Evolutionary conservation across 2,797 vertebrate species (phyloP), one percentile per base, ranked within the genome.

Genomic region (Neostethus bicornis): DNA sequence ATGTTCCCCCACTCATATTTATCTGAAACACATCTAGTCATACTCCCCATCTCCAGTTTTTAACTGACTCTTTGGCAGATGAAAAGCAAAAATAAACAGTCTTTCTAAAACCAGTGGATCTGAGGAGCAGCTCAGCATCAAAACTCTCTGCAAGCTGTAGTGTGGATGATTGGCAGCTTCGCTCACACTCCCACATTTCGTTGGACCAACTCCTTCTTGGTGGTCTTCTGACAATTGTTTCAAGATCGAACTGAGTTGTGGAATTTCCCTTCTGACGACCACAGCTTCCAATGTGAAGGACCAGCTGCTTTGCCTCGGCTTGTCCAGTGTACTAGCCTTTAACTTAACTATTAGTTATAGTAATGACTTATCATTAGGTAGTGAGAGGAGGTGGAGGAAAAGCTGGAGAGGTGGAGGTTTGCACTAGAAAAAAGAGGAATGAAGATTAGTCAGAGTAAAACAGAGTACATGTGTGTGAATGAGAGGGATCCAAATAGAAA

Each of bases 201-300:
- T 58, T 51, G 43, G 35, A 79, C 53, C 16, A 37, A 63, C 67
- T 77, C 58, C 47, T 5, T 62, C 72, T 60, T 62, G 81, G 83
- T 84, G 86, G 83, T 86, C 79, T 51, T 43, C 8, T 47, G 38
- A 64, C 72, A 78, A 85, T 77, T 55, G 9, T 57, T 83, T 85
- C 76, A 85, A 87, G 76, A 82, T 77, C 47, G 21, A 79, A 80
- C 61, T 70, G 80, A 72, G 75, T 85, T 71, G 73, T 67, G 67
- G 77, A 65, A 82, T 85, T 85, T 85, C 68, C 78, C 75, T 42
- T 56, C 49, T 51, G 61, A 61, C 66, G 66, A 81, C 77, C 73
- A 76, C 75, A 79, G 73, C 75, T 77, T 80, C 77, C 53, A 83
- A 63, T 52, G 63, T 54, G 61, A 59, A 29, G 10, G 53, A 23